phyloP scores from a whole-genome alignment of 1,140 invertebrate species.

The Euglossa dilemma region DNA sequence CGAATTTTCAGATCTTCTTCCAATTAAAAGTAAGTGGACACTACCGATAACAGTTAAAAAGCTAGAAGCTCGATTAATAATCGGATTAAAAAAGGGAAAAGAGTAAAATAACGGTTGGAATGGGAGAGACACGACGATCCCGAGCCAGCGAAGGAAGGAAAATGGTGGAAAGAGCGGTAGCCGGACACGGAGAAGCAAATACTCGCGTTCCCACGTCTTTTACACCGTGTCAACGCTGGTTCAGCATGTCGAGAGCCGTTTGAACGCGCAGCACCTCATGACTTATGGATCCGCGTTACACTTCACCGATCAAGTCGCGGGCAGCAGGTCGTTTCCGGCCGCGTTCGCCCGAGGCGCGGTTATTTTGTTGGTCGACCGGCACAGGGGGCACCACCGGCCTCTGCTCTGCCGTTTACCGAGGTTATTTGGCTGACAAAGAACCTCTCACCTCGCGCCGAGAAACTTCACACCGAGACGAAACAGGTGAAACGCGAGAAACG shows the following conservation, averaged over 20 bases:
- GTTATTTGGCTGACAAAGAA: neutral
- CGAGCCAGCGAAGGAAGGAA: neutral
- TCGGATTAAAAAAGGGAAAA: no score
- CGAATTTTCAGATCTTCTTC: no score
- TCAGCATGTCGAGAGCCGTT: constrained; percentile 61
- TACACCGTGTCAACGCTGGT: constrained; percentile 31
- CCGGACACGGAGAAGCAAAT: constrained; percentile 60
- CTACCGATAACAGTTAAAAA: no score
- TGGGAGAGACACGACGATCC: neutral
- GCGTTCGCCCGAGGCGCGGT: neutral
- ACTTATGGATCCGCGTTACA: constrained; percentile 74
- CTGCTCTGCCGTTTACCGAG: neutral
- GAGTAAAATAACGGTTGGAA: no score
- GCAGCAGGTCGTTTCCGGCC: neutral
- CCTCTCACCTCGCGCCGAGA: neutral
- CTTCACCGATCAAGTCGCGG: constrained; percentile 65
- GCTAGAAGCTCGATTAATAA: no score
- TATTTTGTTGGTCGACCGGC: neutral
- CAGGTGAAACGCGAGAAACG: no score
- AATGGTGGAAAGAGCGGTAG: neutral
- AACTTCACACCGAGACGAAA: neutral
- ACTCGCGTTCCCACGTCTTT: constrained; percentile 66
- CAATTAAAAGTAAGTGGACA: no score
- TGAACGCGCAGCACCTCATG: constrained; percentile 69
- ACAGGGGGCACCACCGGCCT: no score